Percentiles rank a stretch among this genome's conserved stretches.
Evolutionary conservation across 2,888 invertebrate species (phyloP).

Genomic region (Lasius fuliginosus): DNA sequence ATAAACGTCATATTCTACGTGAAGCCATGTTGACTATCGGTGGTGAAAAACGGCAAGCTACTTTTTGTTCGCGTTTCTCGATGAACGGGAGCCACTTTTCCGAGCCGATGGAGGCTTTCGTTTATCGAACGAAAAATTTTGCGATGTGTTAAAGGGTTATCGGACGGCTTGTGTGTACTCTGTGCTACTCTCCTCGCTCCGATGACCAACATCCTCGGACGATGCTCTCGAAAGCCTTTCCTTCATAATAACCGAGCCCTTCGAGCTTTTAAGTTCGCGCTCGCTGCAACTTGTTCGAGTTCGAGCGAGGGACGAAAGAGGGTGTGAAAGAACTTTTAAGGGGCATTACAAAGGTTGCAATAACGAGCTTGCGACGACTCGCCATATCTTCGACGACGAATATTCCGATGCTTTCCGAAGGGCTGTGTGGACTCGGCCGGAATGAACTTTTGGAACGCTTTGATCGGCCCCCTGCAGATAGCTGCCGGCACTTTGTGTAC

Average conservation of each 20-base stretch:
- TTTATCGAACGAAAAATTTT: slow-evolving; percentile 53
- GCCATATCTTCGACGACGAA: background rate
- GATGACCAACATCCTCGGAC: background rate
- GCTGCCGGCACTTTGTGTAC: slow-evolving; percentile 64
- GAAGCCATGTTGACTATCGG: background rate
- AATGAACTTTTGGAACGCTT: slow-evolving; percentile 79
- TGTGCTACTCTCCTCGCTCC: slow-evolving; percentile 7
- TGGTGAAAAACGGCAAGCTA: slow-evolving; percentile 22
- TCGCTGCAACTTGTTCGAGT: slow-evolving; percentile 63
- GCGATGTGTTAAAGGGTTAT: slow-evolving; percentile 50
- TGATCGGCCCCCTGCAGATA: slow-evolving; percentile 67
- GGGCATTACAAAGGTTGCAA: slow-evolving; percentile 63
- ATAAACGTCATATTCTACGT: slow-evolving; percentile 3
- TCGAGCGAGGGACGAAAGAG: slow-evolving; percentile 61
- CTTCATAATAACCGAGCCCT: slow-evolving; percentile 24
- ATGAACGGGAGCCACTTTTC: slow-evolving; percentile 44
- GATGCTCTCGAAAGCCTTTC: slow-evolving; percentile 61
- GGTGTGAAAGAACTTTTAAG: slow-evolving; percentile 3
- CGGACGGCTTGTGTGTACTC: background rate
- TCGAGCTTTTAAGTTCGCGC: slow-evolving; percentile 41
- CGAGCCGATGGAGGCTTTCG: slow-evolving; percentile 35
- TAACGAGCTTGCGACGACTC: slow-evolving; percentile 54
- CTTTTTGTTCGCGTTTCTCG: slow-evolving; percentile 8
- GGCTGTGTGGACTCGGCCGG: slow-evolving; percentile 72
- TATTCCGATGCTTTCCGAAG: slow-evolving; percentile 32